A percentile compares a stretch with the other conserved stretches of the same genome.
Evolutionary conservation across 2,797 vertebrate species (phyloP).

Genomic region (Bovichtus variegatus): DNA sequence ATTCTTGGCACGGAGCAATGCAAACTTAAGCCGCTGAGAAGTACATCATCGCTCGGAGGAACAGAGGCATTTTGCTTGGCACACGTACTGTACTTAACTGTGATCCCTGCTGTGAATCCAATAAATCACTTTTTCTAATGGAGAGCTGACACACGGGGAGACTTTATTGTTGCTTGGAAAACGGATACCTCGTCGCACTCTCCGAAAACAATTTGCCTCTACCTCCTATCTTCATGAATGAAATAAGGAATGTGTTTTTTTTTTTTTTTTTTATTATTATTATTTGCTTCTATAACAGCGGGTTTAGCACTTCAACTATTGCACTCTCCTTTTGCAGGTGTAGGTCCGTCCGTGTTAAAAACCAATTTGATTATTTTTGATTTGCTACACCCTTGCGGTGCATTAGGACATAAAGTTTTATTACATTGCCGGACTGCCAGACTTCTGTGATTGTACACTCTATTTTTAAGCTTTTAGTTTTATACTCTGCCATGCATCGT

Average conservation of each 20-base stretch:
- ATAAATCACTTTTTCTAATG: slow-evolving; percentile 50
- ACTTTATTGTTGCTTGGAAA: not conserved
- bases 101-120: slow-evolving; percentile 45
- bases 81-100: slow-evolving; percentile 22
- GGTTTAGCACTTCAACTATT: not conserved
- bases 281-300: not conserved
- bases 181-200: not conserved
- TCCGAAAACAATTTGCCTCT: not conserved
- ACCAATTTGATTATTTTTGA: not conserved
- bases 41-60: slow-evolving; percentile 39
- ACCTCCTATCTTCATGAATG: not conserved
- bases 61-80: slow-evolving; percentile 63
- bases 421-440: not conserved
- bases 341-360: not conserved
- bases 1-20: slow-evolving; percentile 43
- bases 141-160: slow-evolving; percentile 29
- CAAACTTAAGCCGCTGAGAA: slow-evolving; percentile 29
- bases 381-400: not conserved
- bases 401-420: not conserved
- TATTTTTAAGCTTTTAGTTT: not conserved
- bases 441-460: not conserved
- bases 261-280: too few species aligned
- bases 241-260: not conserved
- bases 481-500: not conserved
- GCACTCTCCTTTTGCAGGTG: not conserved